These are phyloP conservation scores for Nephrocerus scutellatus DNA, from an alignment of 2,888 invertebrate genomes.

Conservation along the genomic window DNA sequence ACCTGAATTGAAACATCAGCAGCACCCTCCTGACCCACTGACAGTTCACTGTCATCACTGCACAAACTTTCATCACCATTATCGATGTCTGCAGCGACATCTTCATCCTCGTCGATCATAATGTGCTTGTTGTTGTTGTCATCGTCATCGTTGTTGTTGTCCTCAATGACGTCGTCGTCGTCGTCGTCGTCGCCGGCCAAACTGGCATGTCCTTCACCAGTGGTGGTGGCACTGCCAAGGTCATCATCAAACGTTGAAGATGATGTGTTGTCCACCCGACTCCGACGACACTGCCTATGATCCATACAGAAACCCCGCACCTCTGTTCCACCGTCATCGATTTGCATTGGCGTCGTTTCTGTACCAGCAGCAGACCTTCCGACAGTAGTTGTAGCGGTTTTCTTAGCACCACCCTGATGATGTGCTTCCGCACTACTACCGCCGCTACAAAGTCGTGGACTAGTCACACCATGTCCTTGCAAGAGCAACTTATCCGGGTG, in stretches of 20 bases:
- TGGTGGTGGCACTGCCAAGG: too few relatives aligned
- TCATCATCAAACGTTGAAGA: too few relatives aligned
- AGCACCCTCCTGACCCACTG: conserved; percentile 65
- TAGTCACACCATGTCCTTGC: conserved; percentile 37
- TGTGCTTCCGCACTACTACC: too few relatives aligned
- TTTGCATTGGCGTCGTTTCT: too few relatives aligned
- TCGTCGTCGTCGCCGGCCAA: too few relatives aligned
- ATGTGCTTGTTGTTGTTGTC: background rate
- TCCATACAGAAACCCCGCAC: too few relatives aligned
- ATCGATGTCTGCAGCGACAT: conserved; percentile 19
- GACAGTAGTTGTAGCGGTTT: too few relatives aligned
- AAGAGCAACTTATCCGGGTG: conserved; percentile 43
- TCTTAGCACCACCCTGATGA: too few relatives aligned
- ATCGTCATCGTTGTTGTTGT: background rate
- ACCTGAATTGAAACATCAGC: conserved; percentile 11
- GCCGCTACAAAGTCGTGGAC: conserved; percentile 35
- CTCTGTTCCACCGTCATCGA: conserved; percentile 12
- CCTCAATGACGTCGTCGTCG: background rate
- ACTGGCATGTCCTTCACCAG: too few relatives aligned
- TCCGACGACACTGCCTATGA: too few relatives aligned
- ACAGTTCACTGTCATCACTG: conserved; percentile 72
- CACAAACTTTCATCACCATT: conserved; percentile 52
- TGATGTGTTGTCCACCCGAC: too few relatives aligned
- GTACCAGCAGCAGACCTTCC: too few relatives aligned
- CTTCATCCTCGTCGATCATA: conserved; percentile 1